A percentile compares a stretch with the other conserved stretches of the same genome.
Evolutionary conservation across 2,113 vertebrate species (phyloP).

Genomic region (Furnarius figulus): DNA sequence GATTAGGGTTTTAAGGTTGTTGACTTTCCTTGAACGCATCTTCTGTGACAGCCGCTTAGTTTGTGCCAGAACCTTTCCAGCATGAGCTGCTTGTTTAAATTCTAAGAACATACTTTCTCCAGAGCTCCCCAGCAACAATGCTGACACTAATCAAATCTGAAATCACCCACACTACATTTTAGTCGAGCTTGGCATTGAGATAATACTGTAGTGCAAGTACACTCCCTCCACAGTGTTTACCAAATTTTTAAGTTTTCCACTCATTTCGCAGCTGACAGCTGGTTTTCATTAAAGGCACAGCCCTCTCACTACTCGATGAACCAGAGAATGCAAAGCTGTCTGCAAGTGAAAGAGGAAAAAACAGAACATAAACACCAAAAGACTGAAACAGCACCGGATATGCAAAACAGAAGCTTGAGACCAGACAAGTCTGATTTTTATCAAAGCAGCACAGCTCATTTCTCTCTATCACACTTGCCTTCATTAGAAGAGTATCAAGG

Average conservation of each 20-base stretch:
- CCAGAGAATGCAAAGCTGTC: background rate
- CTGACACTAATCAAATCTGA: background rate
- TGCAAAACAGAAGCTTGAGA: background rate
- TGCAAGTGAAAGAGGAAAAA: background rate
- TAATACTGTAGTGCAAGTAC: background rate
- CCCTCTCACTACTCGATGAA: background rate
- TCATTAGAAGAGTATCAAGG: rapidly evolving
- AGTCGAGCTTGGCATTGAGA: background rate
- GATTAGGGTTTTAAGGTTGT: background rate
- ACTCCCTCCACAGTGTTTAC: background rate
- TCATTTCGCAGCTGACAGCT: conserved; percentile 32
- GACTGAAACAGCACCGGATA: background rate
- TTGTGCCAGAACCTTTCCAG: background rate
- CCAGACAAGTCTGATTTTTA: background rate
- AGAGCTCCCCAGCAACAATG: background rate
- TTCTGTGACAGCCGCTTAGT: background rate
- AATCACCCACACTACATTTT: background rate
- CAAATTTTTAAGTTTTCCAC: background rate
- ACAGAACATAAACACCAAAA: background rate
- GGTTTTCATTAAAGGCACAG: background rate
- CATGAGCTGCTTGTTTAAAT: background rate
- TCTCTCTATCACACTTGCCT: background rate
- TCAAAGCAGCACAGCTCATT: background rate
- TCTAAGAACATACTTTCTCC: background rate
- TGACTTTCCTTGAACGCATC: background rate